Conservation (phyloP, 2,888 invertebrate genomes). For the Omphaloscelis lunosa region DNA sequence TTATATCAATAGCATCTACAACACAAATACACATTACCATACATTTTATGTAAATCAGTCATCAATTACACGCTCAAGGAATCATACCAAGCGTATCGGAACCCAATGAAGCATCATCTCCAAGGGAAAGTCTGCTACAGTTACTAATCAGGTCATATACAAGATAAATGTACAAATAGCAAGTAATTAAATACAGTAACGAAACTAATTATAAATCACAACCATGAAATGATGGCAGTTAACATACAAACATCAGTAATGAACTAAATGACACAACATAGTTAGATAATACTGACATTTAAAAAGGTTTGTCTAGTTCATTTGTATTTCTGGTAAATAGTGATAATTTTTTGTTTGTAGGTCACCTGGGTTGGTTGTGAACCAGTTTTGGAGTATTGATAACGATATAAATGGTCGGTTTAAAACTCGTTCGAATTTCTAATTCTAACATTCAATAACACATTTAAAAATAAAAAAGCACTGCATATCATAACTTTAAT, state of each 20-base stretch:
- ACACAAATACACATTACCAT: conserved; percentile 42
- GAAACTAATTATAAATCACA: conserved; percentile 54
- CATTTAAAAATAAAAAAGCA: too few relatives aligned
- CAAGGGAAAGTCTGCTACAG: conserved; percentile 62
- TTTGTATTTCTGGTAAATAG: conserved; percentile 23
- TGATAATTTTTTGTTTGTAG: conserved; percentile 44
- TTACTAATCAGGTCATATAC: conserved; percentile 59
- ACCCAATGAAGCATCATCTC: conserved; percentile 62
- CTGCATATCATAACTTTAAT: too few relatives aligned
- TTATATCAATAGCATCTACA: conserved; percentile 28
- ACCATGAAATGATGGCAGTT: conserved; percentile 60
- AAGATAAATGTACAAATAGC: conserved; percentile 56
- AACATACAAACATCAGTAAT: conserved; percentile 46
- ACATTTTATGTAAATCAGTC: conserved; percentile 40
- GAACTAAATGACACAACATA: conserved; percentile 20
- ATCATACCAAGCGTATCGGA: conserved; percentile 59
- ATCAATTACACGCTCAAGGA: conserved; percentile 47
- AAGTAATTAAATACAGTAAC: conserved; percentile 48
- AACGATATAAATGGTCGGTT: conserved; percentile 1
- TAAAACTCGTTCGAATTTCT: background rate
- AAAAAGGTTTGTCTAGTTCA: conserved; percentile 38
- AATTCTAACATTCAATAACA: too few relatives aligned
- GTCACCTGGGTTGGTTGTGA: conserved; percentile 27
- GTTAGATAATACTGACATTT: conserved; percentile 34
- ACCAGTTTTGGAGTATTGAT: conserved; percentile 43